These are phyloP conservation scores for Dysmachus trigonus DNA, from an alignment of 2,888 invertebrate species.

Conservation along the genomic window DNA sequence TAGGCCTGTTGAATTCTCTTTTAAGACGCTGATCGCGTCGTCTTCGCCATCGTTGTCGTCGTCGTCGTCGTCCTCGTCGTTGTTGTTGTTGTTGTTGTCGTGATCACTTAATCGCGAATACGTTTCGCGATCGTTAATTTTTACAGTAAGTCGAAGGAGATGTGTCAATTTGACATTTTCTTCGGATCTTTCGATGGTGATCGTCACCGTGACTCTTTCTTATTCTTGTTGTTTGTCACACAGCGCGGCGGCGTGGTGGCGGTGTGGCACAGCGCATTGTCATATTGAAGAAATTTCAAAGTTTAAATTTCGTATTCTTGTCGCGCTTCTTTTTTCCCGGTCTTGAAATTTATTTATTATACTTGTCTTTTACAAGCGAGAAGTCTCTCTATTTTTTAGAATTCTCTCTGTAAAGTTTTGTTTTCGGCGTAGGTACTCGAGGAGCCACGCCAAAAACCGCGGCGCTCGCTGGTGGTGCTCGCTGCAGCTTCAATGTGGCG, in stretches of 20 bases:
- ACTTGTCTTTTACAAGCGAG: background rate
- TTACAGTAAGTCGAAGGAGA: constrained; percentile 8
- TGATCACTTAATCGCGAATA: constrained; percentile 30
- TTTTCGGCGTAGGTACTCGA: background rate
- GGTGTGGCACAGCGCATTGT: background rate
- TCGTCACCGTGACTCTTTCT: background rate
- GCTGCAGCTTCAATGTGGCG: background rate
- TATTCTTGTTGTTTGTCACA: background rate
- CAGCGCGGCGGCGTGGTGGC: background rate
- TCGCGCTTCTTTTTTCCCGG: background rate
- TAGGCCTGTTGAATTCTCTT: background rate
- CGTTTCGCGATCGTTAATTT: constrained; percentile 18
- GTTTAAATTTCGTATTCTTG: constrained; percentile 15
- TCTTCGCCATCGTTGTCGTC: background rate
- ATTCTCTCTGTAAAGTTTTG: background rate
- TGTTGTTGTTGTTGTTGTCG: background rate
- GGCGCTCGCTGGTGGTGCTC: background rate
- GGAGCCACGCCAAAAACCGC: background rate
- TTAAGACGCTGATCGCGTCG: background rate
- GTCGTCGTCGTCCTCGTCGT: no score
- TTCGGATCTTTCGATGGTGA: background rate
- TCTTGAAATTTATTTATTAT: constrained; percentile 7
- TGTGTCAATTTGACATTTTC: constrained; percentile 30
- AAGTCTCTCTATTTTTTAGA: background rate
- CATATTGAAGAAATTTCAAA: background rate